Evolutionary conservation across 2,113 vertebrate species (phyloP).

Genomic region (Corapipo altera): DNA sequence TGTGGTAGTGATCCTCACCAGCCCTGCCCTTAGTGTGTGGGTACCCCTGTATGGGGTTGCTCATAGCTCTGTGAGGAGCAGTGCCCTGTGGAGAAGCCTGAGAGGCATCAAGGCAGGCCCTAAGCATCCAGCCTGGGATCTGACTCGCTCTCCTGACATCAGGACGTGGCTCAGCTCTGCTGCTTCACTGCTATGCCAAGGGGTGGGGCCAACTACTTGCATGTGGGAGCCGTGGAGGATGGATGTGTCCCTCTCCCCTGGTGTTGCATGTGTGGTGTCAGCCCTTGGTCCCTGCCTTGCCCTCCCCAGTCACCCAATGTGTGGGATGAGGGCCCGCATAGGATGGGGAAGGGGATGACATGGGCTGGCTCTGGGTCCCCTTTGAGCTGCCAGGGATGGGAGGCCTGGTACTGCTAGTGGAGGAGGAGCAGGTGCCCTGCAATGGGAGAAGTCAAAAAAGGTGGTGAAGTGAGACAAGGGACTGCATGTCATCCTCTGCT

Average conservation of each 20-base stretch:
- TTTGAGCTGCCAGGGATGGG: not conserved
- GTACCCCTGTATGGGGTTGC: not conserved
- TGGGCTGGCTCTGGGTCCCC: not conserved
- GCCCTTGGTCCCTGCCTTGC: not conserved
- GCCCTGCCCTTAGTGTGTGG: not conserved
- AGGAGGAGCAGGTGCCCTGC: not conserved
- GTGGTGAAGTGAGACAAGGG: not conserved
- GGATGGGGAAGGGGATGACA: not conserved
- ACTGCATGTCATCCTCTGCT: not conserved
- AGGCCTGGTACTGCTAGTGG: not conserved
- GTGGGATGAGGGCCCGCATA: not conserved
- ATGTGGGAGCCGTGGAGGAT: not conserved
- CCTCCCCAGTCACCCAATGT: not conserved
- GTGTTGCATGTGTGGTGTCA: rapidly evolving
- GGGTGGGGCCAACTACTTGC: not conserved
- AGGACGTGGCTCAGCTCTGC: not conserved
- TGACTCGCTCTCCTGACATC: not conserved
- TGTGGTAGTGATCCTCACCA: not conserved
- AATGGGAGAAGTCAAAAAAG: not conserved
- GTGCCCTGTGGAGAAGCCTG: not conserved
- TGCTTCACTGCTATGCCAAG: rapidly evolving
- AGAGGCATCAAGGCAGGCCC: not conserved
- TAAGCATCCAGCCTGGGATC: not conserved
- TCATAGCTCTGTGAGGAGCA: not conserved
- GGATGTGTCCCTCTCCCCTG: not conserved